Evolutionary conservation across 2,888 invertebrate species (phyloP).

Genomic region (Pogonocherus hispidulus): DNA sequence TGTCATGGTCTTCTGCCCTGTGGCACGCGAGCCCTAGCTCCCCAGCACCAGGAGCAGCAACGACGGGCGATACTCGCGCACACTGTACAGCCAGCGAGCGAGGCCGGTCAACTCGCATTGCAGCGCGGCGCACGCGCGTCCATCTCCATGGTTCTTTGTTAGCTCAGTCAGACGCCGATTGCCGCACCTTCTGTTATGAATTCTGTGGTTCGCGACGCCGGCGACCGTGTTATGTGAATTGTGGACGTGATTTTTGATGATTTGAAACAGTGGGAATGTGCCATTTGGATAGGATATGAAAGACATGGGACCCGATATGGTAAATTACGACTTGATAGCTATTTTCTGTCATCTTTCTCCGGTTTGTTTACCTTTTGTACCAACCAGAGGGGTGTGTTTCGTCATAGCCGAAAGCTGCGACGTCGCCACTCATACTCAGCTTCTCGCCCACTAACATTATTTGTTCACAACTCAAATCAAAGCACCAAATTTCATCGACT

Average conservation of each 20-base stretch:
- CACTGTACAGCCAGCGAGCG: constrained; percentile 31
- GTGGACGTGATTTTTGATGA: constrained; percentile 49
- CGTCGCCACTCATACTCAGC: not conserved
- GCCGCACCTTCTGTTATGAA: constrained; percentile 61
- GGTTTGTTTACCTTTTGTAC: constrained; percentile 46
- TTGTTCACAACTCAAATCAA: too few species aligned
- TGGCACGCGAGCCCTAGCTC: not conserved
- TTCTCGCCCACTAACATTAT: too few species aligned
- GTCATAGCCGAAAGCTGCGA: not conserved
- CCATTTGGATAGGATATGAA: constrained; percentile 73
- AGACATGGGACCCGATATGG: constrained; percentile 88
- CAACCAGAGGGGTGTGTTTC: constrained; percentile 40
- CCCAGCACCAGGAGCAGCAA: constrained; percentile 18
- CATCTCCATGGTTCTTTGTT: constrained; percentile 52
- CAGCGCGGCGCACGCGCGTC: constrained; percentile 62
- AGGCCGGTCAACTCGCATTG: constrained; percentile 54
- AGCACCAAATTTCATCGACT: too few species aligned
- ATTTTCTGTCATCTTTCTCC: not conserved
- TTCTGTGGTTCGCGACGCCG: constrained; percentile 66
- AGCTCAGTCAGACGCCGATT: constrained; percentile 64
- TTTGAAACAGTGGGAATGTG: constrained; percentile 52
- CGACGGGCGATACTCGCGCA: constrained; percentile 3
- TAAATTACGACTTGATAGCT: constrained; percentile 64
- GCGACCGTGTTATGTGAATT: constrained; percentile 60
- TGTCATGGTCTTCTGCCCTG: constrained; percentile 23